Conservation (phyloP, 2,888 invertebrate species). For the Drosophila pegasa region DNA sequence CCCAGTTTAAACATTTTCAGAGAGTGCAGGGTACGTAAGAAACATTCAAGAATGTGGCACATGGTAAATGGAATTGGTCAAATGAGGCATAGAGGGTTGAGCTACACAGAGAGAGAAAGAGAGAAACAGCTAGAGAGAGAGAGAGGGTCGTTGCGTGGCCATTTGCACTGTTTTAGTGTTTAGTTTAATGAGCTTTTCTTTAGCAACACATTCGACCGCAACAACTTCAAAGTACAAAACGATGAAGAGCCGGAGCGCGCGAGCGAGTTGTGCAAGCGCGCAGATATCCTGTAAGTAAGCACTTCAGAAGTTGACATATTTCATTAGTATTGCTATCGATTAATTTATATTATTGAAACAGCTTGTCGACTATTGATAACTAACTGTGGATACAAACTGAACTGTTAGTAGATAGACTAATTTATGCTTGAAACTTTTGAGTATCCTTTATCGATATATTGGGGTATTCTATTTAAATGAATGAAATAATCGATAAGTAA, state of each 20-base stretch:
- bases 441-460: no score
- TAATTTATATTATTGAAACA: not conserved
- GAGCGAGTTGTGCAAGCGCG: not conserved
- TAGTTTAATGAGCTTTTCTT: slow-evolving; percentile 72
- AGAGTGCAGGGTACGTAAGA: not conserved
- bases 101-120: not conserved
- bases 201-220: slow-evolving; percentile 27
- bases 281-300: not conserved
- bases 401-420: no score
- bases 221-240: slow-evolving; percentile 28
- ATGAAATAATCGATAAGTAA: not conserved
- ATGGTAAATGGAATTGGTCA: slow-evolving; percentile 7
- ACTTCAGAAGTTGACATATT: not conserved
- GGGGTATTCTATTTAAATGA: no score
- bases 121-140: not conserved
- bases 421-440: no score
- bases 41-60: slow-evolving; percentile 8
- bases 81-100: not conserved
- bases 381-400: no score
- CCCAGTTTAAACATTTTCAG: not conserved
- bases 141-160: slow-evolving; percentile 42
- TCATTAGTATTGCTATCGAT: not conserved
- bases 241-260: slow-evolving; percentile 16
- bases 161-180: slow-evolving; percentile 58
- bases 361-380: not conserved